A percentile compares a stretch with the other conserved stretches of the same genome.
phyloP scores from a whole-genome alignment of 2,888 invertebrate genomes.

The Noctua pronuba region DNA sequence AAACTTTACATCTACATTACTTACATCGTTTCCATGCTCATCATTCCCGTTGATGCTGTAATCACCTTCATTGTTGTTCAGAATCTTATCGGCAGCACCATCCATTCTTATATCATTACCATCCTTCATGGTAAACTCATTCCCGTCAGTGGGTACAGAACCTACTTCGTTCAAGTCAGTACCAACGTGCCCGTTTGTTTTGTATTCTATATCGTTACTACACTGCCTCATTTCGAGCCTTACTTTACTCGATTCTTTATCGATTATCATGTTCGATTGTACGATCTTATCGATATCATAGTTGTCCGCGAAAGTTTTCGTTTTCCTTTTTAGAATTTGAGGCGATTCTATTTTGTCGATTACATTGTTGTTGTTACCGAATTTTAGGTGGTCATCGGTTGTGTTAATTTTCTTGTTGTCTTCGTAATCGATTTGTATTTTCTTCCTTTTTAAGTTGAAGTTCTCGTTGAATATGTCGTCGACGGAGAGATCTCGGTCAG shows the following conservation, averaged over 20 bases:
- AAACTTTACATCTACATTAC: slow-evolving; percentile 60
- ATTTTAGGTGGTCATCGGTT: slow-evolving; percentile 62
- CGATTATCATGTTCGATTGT: slow-evolving; percentile 82
- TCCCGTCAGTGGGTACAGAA: slow-evolving; percentile 66
- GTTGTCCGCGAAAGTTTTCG: slow-evolving; percentile 71
- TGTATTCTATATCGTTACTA: slow-evolving; percentile 64
- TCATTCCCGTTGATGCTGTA: slow-evolving; percentile 71
- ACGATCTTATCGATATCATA: slow-evolving; percentile 78
- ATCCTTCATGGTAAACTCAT: slow-evolving; percentile 74
- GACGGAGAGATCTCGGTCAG: slow-evolving; percentile 78
- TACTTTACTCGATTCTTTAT: slow-evolving; percentile 80
- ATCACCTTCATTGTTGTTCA: slow-evolving; percentile 70
- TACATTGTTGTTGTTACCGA: slow-evolving; percentile 76
- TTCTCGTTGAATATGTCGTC: slow-evolving; percentile 84
- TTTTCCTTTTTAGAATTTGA: slow-evolving; percentile 77
- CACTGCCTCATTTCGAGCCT: slow-evolving; percentile 79
- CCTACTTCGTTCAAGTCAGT: slow-evolving; percentile 60
- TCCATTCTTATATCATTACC: slow-evolving; percentile 68
- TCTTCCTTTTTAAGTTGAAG: slow-evolving; percentile 78
- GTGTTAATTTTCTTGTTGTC: slow-evolving; percentile 64
- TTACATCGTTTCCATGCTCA: slow-evolving; percentile 75
- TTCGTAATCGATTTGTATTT: slow-evolving; percentile 73
- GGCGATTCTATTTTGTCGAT: slow-evolving; percentile 70
- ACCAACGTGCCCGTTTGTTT: slow-evolving; percentile 62
- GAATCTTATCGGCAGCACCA: slow-evolving; percentile 66